A percentile compares a stretch with the other conserved stretches of the same genome.
Evolutionary conservation across 2,888 invertebrate genomes (phyloP).

Genomic region (Sinhomidia bicolor): DNA sequence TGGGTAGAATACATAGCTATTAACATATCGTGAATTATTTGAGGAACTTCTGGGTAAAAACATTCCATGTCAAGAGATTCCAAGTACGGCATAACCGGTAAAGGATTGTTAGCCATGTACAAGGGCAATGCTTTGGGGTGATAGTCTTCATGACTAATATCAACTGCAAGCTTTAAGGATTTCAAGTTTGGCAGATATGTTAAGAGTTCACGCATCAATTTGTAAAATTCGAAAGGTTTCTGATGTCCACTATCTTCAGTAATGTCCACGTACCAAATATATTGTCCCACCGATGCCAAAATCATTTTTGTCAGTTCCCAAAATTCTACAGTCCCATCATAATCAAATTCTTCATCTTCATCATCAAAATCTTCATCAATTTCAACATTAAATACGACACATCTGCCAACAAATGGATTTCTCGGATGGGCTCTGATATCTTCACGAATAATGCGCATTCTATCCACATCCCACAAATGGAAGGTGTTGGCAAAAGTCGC

Average conservation of each 20-base stretch:
- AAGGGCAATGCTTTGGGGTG: slow-evolving; percentile 18
- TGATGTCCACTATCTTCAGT: slow-evolving; percentile 14
- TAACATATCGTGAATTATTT: slow-evolving; percentile 19
- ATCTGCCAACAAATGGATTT: slow-evolving; percentile 28
- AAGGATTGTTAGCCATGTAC: neutral
- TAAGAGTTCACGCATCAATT: neutral
- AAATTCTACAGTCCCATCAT: slow-evolving; percentile 3
- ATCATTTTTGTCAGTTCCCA: neutral
- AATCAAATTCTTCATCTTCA: slow-evolving; percentile 5
- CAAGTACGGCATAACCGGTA: neutral
- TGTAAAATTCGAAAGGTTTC: slow-evolving; percentile 22
- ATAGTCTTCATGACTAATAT: slow-evolving; percentile 17
- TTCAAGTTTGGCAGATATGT: neutral
- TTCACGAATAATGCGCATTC: neutral
- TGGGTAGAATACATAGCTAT: slow-evolving; percentile 6
- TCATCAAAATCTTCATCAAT: slow-evolving; percentile 28
- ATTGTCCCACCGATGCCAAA: neutral
- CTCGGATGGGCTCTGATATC: slow-evolving; percentile 10
- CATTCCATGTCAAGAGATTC: slow-evolving; percentile 7
- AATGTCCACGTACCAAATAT: slow-evolving; percentile 37
- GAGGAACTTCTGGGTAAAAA: slow-evolving; percentile 21
- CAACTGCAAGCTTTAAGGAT: neutral
- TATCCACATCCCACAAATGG: slow-evolving; percentile 12
- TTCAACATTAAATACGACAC: slow-evolving; percentile 29
- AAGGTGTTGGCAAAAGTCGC: no score